Percentiles rank a stretch among this genome's conserved stretches.
phyloP scores from a whole-genome alignment of 2,888 invertebrate genomes.

The Eristalis arbustorum region DNA sequence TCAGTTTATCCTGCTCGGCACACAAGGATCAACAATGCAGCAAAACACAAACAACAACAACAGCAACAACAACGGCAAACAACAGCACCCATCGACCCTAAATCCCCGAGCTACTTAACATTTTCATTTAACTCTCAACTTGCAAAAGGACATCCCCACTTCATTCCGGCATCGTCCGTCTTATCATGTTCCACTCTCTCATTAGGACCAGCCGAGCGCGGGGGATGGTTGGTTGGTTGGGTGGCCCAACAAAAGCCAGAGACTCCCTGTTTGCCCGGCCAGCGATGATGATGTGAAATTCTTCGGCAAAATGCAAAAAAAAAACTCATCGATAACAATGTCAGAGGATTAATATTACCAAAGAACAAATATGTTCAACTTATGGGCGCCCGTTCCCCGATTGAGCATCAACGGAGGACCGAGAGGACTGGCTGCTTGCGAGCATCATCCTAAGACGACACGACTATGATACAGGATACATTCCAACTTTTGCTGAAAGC shows the following conservation, averaged over 20 bases:
- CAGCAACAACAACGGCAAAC: slow-evolving; percentile 36
- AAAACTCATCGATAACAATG: slow-evolving; percentile 70
- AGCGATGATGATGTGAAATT: slow-evolving; percentile 49
- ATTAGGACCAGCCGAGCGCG: background rate
- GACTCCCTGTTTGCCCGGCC: slow-evolving; percentile 34
- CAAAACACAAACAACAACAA: slow-evolving; percentile 19
- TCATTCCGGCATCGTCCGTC: slow-evolving; percentile 5
- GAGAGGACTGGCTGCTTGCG: slow-evolving; percentile 24
- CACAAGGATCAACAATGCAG: slow-evolving; percentile 52
- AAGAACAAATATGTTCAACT: slow-evolving; percentile 62
- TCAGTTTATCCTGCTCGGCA: slow-evolving; percentile 42
- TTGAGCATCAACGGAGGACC: background rate
- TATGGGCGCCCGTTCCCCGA: background rate
- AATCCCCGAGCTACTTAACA: slow-evolving; percentile 67
- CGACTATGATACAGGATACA: slow-evolving; percentile 27
- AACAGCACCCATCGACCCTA: slow-evolving; percentile 57
- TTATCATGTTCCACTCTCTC: background rate
- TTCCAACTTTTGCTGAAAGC: slow-evolving; percentile 51
- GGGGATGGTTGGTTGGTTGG: background rate
- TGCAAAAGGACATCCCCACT: slow-evolving; percentile 61
- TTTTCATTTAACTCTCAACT: slow-evolving; percentile 69
- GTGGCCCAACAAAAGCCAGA: background rate
- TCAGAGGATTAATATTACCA: slow-evolving; percentile 67
- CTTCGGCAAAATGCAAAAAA: no score
- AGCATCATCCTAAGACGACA: slow-evolving; percentile 46